Evolutionary conservation across 2,113 vertebrate species (phyloP), one percentile per base, ranked within the genome.

Genomic region (Bubo scandiacus): DNA sequence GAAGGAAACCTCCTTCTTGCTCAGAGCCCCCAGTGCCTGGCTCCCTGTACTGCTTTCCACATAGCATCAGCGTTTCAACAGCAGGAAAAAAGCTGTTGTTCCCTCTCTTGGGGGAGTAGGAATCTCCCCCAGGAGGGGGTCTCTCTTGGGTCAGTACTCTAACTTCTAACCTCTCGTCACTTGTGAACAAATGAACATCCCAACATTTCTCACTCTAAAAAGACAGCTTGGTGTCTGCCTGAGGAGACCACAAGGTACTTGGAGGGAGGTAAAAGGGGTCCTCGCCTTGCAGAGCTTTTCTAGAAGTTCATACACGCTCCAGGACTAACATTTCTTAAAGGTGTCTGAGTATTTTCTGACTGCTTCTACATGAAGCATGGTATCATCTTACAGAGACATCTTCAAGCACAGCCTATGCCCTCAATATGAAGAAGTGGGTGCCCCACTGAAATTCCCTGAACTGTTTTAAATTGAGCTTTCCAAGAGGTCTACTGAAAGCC

Each of bases 161-260:
- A 45, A 43, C 43, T 6, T 16, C 43, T 36, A 66, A 32, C 5
- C 3, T 38, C 45, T 87, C 0, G 0, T 21, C 32, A 32, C 38
- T 40, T 11, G 8, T 10, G 26, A 18, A 54, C 57, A 54, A 92
- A 61, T 30, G 55, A 70, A 34, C 51, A 65, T 9, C 32, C 40
- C 43, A 43, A 19, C 49, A 52, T 23, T 15, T 25, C 9, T 30
- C 49, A 23, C 25, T 52, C 21, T 47, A 7, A 61, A 29, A 77
- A n/a, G 11, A 22, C 30, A 77, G 27, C 10, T 42, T 81, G 70
- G 43, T 6, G n/a, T 23, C 43, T 51, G 43, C 74, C 55, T 11
- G 2, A 81, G 27, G 59, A 55, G 43, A 81, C n/a, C 49, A 47
- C 14, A 61, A 57, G 23, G 47, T 49, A 27, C 54, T 29, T 36